Percentiles rank a stretch among this genome's conserved stretches.
phyloP scores from a whole-genome alignment of 1,140 invertebrate species.

The Drosophila nebulosa region DNA sequence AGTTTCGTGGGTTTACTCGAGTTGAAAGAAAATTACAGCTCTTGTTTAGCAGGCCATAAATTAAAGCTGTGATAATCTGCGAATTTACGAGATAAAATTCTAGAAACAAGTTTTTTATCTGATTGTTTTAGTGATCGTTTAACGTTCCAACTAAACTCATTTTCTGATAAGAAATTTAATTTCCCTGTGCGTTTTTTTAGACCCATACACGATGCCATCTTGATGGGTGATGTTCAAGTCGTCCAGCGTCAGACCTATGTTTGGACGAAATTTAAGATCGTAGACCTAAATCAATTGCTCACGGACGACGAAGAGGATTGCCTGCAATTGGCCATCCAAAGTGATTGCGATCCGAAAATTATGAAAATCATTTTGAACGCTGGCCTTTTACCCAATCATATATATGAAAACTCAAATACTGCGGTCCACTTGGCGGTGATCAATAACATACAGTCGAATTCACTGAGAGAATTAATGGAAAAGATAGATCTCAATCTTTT shows the following conservation, averaged over 20 bases:
- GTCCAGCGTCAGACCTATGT: constrained; percentile 50
- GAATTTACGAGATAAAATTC: too few species aligned
- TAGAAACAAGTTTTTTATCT: not conserved
- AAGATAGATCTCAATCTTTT: constrained; percentile 60
- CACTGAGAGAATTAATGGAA: constrained; percentile 41
- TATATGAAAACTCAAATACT: constrained; percentile 65
- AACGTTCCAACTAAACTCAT: too few species aligned
- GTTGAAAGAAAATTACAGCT: too few species aligned
- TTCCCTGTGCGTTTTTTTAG: constrained; percentile 20
- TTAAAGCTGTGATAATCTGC: too few species aligned
- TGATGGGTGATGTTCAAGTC: constrained; percentile 21
- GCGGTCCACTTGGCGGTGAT: constrained; percentile 64
- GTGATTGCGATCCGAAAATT: constrained; percentile 46
- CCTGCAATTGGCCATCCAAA: constrained; percentile 55
- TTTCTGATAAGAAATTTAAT: not conserved
- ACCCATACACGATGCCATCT: constrained; percentile 64
- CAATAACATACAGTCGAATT: constrained; percentile 54
- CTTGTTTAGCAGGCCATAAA: too few species aligned
- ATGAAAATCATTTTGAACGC: constrained; percentile 37
- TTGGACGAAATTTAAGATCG: constrained; percentile 29
- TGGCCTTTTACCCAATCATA: constrained; percentile 34
- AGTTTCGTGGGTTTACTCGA: too few species aligned
- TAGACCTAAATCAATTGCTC: constrained; percentile 53
- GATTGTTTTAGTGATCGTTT: not conserved
- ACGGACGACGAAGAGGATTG: constrained; percentile 65